These are phyloP conservation scores for Pseudochaenichthys georgianus DNA, from an alignment of 2,797 vertebrate genomes.

Conservation along the genomic window DNA sequence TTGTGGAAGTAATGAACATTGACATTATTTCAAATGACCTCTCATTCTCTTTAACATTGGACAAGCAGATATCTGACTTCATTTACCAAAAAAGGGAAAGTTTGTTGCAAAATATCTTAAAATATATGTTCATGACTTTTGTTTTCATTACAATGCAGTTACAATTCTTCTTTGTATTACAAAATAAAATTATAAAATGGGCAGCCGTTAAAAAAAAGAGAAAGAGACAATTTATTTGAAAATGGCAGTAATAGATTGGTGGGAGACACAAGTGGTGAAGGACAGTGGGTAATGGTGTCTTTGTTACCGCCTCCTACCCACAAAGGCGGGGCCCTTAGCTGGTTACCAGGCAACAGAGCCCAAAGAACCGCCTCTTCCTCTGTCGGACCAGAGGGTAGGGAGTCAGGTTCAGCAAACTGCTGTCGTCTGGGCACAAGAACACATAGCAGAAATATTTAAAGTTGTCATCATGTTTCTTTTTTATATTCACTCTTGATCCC, in stretches of 20 bases:
- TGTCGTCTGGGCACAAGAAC: slow-evolving; percentile 90
- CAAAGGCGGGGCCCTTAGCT: slow-evolving; percentile 88
- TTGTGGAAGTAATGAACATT: slow-evolving; percentile 65
- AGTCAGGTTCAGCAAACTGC: slow-evolving; percentile 98
- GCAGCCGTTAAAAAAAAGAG: slow-evolving; percentile 73
- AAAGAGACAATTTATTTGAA: slow-evolving; percentile 79
- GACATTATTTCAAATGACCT: slow-evolving; percentile 60
- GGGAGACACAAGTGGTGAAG: slow-evolving; percentile 83
- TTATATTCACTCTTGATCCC: not conserved
- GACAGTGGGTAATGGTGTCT: slow-evolving; percentile 83
- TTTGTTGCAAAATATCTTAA: slow-evolving; percentile 81
- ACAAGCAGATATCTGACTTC: slow-evolving; percentile 68
- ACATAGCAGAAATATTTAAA: slow-evolving; percentile 29
- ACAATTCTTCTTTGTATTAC: slow-evolving; percentile 83
- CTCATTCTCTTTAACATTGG: slow-evolving; percentile 62
- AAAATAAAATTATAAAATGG: slow-evolving; percentile 87
- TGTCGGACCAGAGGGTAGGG: slow-evolving; percentile 95
- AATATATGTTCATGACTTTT: slow-evolving; percentile 81
- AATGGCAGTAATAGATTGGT: slow-evolving; percentile 88
- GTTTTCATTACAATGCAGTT: slow-evolving; percentile 79
- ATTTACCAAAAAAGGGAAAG: slow-evolving; percentile 74
- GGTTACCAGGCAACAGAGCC: slow-evolving; percentile 97
- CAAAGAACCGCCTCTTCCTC: slow-evolving; percentile 98
- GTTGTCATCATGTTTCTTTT: slow-evolving; percentile 4
- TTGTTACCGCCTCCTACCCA: slow-evolving; percentile 81